Evolutionary conservation across 2,113 vertebrate genomes (phyloP).

Genomic region (Engraulis encrasicolus): DNA sequence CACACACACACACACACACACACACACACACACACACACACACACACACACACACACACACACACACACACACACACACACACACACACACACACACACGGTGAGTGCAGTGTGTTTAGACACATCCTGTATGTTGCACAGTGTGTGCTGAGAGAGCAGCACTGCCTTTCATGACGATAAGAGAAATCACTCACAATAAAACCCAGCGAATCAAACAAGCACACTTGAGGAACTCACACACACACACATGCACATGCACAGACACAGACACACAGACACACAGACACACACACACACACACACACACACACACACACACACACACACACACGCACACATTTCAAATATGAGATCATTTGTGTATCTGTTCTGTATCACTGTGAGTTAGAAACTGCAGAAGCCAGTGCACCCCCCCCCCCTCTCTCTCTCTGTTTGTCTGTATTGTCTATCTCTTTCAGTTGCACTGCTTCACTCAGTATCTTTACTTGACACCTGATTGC

Average conservation of each 20-base stretch:
- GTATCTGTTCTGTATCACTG: constrained; percentile 72
- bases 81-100: constrained; percentile 44
- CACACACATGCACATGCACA: too few relatives aligned
- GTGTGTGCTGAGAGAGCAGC: constrained; percentile 48
- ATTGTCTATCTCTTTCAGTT: constrained; percentile 29
- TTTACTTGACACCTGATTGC: not conserved
- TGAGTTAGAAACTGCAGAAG: constrained; percentile 62
- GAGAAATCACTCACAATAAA: constrained; percentile 45
- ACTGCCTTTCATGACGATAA: constrained; percentile 65
- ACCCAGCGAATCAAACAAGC: constrained; percentile 56
- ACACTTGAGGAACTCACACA: constrained; percentile 57
- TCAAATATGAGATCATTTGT: constrained; percentile 72
- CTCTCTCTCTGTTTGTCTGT: not conserved
- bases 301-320: too few relatives aligned
- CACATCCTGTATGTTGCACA: constrained; percentile 62
- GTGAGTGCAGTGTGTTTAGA: constrained; percentile 41
- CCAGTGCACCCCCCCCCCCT: too few relatives aligned
- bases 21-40: constrained; percentile 32
- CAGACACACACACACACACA: too few relatives aligned
- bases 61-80: constrained; percentile 21
- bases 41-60: constrained; percentile 49
- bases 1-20: too few relatives aligned
- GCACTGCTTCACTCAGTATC: not conserved
- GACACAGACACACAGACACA: too few relatives aligned
- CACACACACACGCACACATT: too few relatives aligned